A percentile compares a stretch with the other conserved stretches of the same genome.
phyloP scores from a whole-genome alignment of 2,888 invertebrate species.

The Meganola albula region DNA sequence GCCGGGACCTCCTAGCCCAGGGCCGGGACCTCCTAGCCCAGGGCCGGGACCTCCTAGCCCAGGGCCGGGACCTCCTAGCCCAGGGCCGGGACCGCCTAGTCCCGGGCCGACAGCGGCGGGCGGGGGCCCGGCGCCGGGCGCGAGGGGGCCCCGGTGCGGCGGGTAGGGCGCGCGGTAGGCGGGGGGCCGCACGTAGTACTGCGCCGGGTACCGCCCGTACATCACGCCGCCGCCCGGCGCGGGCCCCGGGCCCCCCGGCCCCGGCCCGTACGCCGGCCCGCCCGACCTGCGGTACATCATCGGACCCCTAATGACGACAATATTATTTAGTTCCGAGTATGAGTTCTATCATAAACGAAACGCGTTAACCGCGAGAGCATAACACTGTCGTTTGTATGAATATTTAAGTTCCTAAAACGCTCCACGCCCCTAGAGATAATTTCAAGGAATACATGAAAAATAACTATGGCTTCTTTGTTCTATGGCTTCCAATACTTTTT shows the following conservation, averaged over 20 bases:
- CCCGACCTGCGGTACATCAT: slow-evolving; percentile 55
- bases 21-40: slow-evolving; percentile 4
- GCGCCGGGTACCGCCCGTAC: slow-evolving; percentile 39
- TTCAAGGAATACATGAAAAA: too few species aligned
- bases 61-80: slow-evolving; percentile 7
- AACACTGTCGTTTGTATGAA: too few species aligned
- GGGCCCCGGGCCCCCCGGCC: slow-evolving; percentile 26
- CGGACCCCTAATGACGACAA: slow-evolving; percentile 55
- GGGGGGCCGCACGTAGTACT: slow-evolving; percentile 41
- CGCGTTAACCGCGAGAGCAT: too few species aligned
- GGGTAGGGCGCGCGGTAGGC: slow-evolving; percentile 12
- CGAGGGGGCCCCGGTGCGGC: slow-evolving; percentile 10
- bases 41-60: slow-evolving; percentile 9
- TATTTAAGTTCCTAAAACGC: too few species aligned
- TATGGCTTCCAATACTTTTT: too few species aligned
- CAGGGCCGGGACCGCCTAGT: slow-evolving; percentile 8
- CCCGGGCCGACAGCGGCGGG: neutral
- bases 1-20: neutral
- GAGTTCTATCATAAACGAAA: too few species aligned
- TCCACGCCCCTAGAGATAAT: too few species aligned
- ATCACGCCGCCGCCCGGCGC: slow-evolving; percentile 25
- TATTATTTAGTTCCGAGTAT: too few species aligned
- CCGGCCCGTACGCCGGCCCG: slow-evolving; percentile 45
- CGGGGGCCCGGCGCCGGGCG: neutral
- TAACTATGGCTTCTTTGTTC: too few species aligned